Evolutionary conservation across 2,888 invertebrate species (phyloP), one percentile per base, ranked within the genome.

Genomic region (Eilema griseolum): DNA sequence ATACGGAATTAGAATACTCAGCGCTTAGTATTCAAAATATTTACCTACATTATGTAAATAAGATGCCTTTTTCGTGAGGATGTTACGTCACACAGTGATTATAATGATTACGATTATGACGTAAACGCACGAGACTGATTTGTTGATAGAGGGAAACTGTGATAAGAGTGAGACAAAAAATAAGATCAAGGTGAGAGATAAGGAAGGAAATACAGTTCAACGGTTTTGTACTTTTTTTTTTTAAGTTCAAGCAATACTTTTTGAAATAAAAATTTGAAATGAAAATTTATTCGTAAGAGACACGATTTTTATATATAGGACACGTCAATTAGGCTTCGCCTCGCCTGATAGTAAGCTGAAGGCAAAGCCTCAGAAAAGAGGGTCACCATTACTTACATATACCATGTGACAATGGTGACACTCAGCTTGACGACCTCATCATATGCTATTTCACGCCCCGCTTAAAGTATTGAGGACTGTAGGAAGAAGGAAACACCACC

Each of bases 91-190:
- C 64, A 52, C 16, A 56, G 64, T 23, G 68, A 62, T 69, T 59
- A 37, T 65, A 70, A 69, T 57, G 56, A 65, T 59, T 59, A 69
- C 61, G 46, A 61, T 46, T 59, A 24, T 79, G 81, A 82, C 82
- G 82, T 74, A 70, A 68, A 61, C 46, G 70, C 71, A 82, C 79
- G 77, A 79, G 82, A 82, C 73, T 69, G 71, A 73, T 70, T 67
- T 73, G 28, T 65, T 63, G 56, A 64, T 31, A 11, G 52, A 52
- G 31, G 64, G 52, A 20, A 57, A 57, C n/a, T 57, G 23, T 12
- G 52, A 66, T 37, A 61, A 61, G 23, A 33, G 62, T 7, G 41
- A 64, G 28, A 64, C 46, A 52, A 46, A 20, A 46, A 63, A 26
- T 11, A 63, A n/a, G n/a, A 64, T 52, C 28, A 46, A 59, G 59